Conservation (phyloP, 2,113 vertebrate genomes). For the Leucopsar rothschildi region DNA sequence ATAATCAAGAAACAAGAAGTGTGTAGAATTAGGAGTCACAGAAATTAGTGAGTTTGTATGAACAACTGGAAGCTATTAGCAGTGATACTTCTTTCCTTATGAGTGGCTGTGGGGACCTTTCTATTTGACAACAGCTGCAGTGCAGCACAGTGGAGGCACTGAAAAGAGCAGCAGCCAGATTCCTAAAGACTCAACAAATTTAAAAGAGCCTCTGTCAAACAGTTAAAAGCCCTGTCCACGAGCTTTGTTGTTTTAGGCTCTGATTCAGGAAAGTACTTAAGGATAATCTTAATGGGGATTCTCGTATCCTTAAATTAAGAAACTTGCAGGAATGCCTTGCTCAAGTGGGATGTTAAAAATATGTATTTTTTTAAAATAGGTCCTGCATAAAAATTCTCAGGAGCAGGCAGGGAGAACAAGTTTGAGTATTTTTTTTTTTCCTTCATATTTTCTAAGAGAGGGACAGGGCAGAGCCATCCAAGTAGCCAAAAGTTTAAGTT, state of each 20-base stretch:
- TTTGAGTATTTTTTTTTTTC: background rate
- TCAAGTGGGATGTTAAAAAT: background rate
- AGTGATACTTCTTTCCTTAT: background rate
- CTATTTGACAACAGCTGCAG: background rate
- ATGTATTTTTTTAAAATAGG: background rate
- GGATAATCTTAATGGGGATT: conserved; percentile 1
- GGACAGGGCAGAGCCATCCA: background rate
- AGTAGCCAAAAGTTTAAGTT: background rate
- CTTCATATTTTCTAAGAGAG: background rate
- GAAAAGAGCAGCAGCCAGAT: conserved; percentile 9
- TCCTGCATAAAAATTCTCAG: background rate
- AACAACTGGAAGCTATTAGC: background rate
- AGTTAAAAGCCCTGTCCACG: background rate
- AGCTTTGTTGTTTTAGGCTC: conserved; percentile 28
- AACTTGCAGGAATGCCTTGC: background rate
- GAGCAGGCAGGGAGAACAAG: background rate
- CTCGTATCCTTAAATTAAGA: background rate
- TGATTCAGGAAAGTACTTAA: conserved; percentile 40
- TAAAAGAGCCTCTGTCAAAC: background rate
- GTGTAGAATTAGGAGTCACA: background rate
- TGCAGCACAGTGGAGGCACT: background rate
- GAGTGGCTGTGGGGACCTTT: background rate
- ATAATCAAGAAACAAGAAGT: background rate
- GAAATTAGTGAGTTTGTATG: background rate
- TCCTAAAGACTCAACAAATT: conserved; percentile 9